Evolutionary conservation across 1,140 invertebrate species (phyloP).

Genomic region (Chrysomallon squamiferum): DNA sequence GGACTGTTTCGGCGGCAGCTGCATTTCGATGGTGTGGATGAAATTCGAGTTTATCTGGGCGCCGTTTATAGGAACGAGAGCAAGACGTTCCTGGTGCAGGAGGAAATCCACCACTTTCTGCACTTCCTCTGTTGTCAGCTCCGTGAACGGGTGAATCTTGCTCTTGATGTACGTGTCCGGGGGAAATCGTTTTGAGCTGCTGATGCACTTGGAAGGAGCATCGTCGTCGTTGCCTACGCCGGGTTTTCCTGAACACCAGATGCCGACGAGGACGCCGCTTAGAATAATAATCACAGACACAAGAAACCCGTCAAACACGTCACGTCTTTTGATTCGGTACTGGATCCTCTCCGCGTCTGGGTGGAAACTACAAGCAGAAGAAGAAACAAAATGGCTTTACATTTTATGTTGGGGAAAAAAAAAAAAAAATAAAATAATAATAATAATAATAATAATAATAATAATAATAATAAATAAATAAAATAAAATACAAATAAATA

Average conservation of each 20-base stretch:
- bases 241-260: not conserved
- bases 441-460: too few species aligned
- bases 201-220: not conserved
- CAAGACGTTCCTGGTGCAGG: not conserved
- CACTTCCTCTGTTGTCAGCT: conserved; percentile 1
- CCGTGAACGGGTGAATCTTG: not conserved
- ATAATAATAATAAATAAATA: too few species aligned
- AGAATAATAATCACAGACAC: not conserved
- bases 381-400: too few species aligned
- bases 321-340: not conserved
- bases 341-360: not conserved
- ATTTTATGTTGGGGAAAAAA: too few species aligned
- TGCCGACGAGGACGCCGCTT: not conserved
- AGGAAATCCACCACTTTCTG: not conserved
- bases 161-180: not conserved
- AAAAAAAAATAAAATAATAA: too few species aligned
- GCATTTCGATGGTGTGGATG: conserved; percentile 50
- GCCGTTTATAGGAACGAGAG: not conserved
- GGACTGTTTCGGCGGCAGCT: conserved; percentile 33
- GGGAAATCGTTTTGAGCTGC: not conserved
- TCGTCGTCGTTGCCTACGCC: not conserved
- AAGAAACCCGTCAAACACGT: not conserved
- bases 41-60: conserved; percentile 40
- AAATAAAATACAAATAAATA: too few species aligned
- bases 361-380: not conserved